Evolutionary conservation across 2,888 invertebrate genomes (phyloP), one percentile per base, ranked within the genome.

Genomic region (Mallateleia sp.): DNA sequence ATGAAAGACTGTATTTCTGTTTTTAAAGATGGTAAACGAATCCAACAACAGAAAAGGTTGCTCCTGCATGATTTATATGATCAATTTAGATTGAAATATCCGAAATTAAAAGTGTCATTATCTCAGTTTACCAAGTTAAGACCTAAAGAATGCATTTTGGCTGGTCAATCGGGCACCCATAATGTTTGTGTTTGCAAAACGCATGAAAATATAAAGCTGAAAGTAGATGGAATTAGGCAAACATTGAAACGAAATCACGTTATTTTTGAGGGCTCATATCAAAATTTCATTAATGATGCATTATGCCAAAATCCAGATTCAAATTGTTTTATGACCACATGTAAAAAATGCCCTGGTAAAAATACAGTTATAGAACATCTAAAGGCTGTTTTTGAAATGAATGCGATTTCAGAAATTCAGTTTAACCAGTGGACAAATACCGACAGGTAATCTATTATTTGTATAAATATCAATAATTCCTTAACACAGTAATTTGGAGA

Each of bases 131-230:
- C 47, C 47, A 47, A 47, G 47, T 47, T 47, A 47, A 47, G 47
- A n/a, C 47, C n/a, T n/a, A 50, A 50, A 18, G 50, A 50, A 50
- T 50, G 50, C 50, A 50, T 50, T 18, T 50, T 50, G 50, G 50
- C 50, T 50, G 50, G 50, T 50, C 50, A 50, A 50, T 50, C 14
- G 11, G 54, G 54, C 54, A 54, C 25, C 25, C 54, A 54, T 25
- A 54, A 28, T 32, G 72, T 66, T 9, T 77, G 77, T 34, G 54
- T 77, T 15, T 77, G 54, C n/a, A 64, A 77, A 60, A 77, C 25
- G 4, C 25, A 54, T 25, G 50, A 22, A 22, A 50, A 50, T 50
- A 50, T 50, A 22, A 50, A 20, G 62, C 71, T 50, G 18, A 50
- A 50, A 50, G 50, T 20, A 50, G 50, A 20, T 50, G 18, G 50